phyloP scores from a whole-genome alignment of 1,140 invertebrate species.

The Rhagoletis pomonella region DNA sequence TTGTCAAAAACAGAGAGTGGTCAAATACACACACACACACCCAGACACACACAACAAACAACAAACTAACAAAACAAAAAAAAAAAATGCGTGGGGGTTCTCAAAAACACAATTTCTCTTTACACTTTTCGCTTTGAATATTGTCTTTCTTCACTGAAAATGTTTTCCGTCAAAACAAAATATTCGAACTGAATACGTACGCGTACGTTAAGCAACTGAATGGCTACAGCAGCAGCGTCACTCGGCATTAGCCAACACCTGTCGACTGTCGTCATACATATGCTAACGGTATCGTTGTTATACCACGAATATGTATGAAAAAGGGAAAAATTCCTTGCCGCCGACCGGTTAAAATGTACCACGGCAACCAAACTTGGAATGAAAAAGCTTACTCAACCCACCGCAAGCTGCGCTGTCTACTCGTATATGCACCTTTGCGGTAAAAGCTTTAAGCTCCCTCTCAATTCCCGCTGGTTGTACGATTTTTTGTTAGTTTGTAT shows the following conservation, averaged over 20 bases:
- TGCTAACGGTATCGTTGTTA: not conserved
- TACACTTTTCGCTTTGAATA: conserved; percentile 21
- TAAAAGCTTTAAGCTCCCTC: conserved; percentile 15
- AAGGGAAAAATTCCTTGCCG: not conserved
- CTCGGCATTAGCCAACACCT: conserved; percentile 41
- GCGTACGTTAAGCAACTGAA: conserved; percentile 39
- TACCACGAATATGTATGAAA: not conserved
- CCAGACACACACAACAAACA: not conserved
- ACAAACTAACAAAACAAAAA: not conserved
- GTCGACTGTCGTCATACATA: conserved; percentile 45
- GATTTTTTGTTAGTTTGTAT: not conserved
- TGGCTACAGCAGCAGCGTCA: conserved; percentile 1
- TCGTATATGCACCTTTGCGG: not conserved
- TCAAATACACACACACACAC: not conserved
- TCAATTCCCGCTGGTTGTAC: not conserved
- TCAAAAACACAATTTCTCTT: conserved; percentile 4
- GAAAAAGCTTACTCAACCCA: conserved; percentile 3
- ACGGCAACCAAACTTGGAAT: not conserved
- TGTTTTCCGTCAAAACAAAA: not conserved
- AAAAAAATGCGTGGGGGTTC: not conserved
- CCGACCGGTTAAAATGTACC: conserved; percentile 5
- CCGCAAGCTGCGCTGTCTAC: not conserved
- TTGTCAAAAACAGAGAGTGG: conserved; percentile 3
- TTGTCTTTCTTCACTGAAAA: not conserved
- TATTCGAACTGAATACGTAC: conserved; percentile 7